Conservation (phyloP, 2,797 vertebrate species). For the Peromyscus attwateri region DNA sequence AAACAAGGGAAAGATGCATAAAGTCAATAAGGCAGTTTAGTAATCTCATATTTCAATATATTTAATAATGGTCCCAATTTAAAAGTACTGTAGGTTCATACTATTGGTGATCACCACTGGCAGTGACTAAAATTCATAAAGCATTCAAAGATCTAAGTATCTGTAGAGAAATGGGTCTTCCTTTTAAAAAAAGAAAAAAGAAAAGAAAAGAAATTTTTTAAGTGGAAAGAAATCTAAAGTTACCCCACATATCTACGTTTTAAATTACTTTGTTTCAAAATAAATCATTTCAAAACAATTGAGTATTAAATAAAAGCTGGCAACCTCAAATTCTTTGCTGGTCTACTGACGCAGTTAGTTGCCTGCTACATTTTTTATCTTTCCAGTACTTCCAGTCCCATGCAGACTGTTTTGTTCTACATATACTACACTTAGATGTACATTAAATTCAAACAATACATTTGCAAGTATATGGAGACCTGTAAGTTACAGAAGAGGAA, state of each 20-base stretch:
- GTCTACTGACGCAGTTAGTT: neutral
- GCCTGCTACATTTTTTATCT: conserved; percentile 45
- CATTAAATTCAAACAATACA: conserved; percentile 58
- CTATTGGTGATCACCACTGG: neutral
- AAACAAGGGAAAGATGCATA: neutral
- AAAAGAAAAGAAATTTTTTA: neutral
- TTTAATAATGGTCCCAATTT: conserved; percentile 23
- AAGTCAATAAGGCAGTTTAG: conserved; percentile 11
- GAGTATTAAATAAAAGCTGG: conserved; percentile 52
- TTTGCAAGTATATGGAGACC: conserved; percentile 43
- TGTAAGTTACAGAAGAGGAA: neutral
- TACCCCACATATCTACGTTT: conserved; percentile 43
- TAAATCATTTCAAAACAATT: conserved; percentile 68
- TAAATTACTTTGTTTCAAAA: conserved; percentile 66
- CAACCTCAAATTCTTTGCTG: conserved; percentile 44
- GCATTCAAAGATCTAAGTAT: neutral
- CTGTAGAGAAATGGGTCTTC: conserved; percentile 32
- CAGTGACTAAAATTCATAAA: conserved; percentile 28
- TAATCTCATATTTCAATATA: conserved; percentile 54
- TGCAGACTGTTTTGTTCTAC: conserved; percentile 29
- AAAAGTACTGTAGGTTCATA: conserved; percentile 30
- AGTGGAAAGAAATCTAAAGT: conserved; percentile 71
- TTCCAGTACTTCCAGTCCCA: conserved; percentile 39
- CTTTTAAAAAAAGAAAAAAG: neutral
- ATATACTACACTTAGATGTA: neutral